These are phyloP conservation scores for Oryzaephilus surinamensis DNA, from an alignment of 1,140 invertebrate genomes.

Conservation along the genomic window DNA sequence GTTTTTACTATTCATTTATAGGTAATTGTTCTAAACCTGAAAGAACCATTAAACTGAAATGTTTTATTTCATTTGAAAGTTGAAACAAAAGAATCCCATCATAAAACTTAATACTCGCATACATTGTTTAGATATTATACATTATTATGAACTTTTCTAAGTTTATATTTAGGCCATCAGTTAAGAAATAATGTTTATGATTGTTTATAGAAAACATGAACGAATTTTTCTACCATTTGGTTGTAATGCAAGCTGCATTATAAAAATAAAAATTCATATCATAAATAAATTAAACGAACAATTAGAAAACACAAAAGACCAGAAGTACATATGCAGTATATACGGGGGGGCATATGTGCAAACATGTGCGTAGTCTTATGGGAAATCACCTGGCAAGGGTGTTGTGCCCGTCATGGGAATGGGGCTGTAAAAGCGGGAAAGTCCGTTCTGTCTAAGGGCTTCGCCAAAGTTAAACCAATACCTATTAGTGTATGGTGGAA, in stretches of 20 bases:
- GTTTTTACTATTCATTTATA: no score
- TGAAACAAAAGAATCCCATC: no score
- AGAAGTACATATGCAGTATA: slow-evolving; percentile 19
- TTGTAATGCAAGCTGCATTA: slow-evolving; percentile 12
- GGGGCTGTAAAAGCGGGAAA: slow-evolving; percentile 9
- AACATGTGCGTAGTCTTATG: slow-evolving; percentile 38
- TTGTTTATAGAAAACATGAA: no score
- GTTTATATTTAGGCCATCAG: no score
- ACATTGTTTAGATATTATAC: no score
- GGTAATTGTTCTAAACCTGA: no score
- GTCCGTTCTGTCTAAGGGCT: slow-evolving; percentile 5
- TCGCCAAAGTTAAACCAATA: slow-evolving; percentile 18
- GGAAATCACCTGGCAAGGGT: slow-evolving; percentile 37
- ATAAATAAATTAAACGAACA: slow-evolving; percentile 35
- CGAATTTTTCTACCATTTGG: no score
- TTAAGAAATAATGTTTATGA: no score
- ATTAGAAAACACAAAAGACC: slow-evolving; percentile 28
- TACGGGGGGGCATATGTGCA: slow-evolving; percentile 30
- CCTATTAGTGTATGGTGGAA: slow-evolving; percentile 5
- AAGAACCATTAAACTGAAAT: no score
- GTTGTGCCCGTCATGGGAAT: slow-evolving; percentile 17
- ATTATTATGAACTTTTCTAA: no score
- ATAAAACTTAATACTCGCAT: no score
- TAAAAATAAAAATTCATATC: slow-evolving; percentile 13
- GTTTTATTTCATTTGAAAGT: no score